Evolutionary conservation across 1,140 invertebrate species (phyloP).

Genomic region (Drosophila parvula): DNA sequence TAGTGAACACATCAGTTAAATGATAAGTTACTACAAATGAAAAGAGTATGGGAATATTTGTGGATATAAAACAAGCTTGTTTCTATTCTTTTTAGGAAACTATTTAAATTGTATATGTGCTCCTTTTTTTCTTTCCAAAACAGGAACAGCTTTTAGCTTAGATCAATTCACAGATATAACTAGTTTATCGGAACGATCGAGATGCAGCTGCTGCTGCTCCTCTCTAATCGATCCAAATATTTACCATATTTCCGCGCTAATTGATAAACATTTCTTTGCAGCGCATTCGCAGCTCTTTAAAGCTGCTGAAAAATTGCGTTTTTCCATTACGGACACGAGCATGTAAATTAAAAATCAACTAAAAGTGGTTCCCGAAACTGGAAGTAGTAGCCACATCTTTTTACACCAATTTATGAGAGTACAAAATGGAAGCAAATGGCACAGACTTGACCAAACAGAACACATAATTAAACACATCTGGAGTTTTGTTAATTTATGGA

Average conservation of each 20-base stretch:
- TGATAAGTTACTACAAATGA: background rate
- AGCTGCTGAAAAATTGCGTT: constrained; percentile 14
- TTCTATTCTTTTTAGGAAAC: too few species aligned
- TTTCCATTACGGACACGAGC: constrained; percentile 37
- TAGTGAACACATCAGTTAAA: background rate
- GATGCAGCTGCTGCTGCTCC: constrained; percentile 4
- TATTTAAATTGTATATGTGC: too few species aligned
- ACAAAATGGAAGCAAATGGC: too few species aligned
- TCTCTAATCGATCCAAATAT: constrained; percentile 43
- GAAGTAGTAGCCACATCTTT: constrained; percentile 2
- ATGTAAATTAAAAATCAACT: constrained; percentile 15
- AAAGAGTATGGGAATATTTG: background rate
- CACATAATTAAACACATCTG: background rate
- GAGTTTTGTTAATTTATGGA: background rate
- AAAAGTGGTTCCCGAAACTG: constrained; percentile 9
- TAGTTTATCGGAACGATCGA: constrained; percentile 9
- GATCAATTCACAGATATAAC: constrained; percentile 10
- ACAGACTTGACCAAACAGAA: constrained; percentile 15
- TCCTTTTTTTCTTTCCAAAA: background rate
- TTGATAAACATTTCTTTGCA: constrained; percentile 43
- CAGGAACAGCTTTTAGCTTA: constrained; percentile 8
- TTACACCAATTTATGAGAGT: background rate
- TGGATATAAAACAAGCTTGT: too few species aligned
- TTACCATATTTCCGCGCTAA: constrained; percentile 41
- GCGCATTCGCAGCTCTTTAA: constrained; percentile 8